phyloP scores from a whole-genome alignment of 2,797 vertebrate genomes.

The Falco novaeseelandiae region DNA sequence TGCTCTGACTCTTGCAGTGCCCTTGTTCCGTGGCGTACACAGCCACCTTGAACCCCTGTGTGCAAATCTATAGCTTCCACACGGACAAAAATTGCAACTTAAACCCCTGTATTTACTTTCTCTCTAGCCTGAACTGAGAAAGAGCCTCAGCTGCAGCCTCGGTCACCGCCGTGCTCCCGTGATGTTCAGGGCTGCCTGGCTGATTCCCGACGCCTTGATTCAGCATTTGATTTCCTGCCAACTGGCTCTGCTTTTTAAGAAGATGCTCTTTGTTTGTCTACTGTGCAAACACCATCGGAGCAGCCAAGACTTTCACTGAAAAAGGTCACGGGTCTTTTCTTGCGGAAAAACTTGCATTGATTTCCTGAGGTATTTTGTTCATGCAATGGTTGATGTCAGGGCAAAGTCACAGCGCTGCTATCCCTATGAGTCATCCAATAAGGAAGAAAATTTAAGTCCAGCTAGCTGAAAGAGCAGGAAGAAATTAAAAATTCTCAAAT shows the following conservation, averaged over 20 bases:
- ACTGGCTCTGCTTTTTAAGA: not conserved
- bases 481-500: not conserved
- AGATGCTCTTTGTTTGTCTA: slow-evolving; percentile 20
- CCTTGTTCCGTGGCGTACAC: not conserved
- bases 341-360: not conserved
- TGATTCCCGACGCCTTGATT: not conserved
- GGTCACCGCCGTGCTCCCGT: not conserved
- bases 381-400: not conserved
- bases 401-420: not conserved
- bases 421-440: not conserved
- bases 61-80: not conserved
- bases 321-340: not conserved
- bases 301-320: not conserved
- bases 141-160: not conserved
- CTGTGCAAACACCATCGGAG: not conserved
- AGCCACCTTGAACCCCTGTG: not conserved
- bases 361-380: not conserved
- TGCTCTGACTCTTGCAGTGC: not conserved
- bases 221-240: slow-evolving; percentile 20
- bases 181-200: not conserved
- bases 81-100: not conserved
- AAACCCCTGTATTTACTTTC: not conserved
- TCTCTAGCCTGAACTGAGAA: not conserved
- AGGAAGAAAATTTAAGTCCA: not conserved
- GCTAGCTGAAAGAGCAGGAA: not conserved